phyloP scores from a whole-genome alignment of 2,888 invertebrate species.

The Spodoptera littoralis region DNA sequence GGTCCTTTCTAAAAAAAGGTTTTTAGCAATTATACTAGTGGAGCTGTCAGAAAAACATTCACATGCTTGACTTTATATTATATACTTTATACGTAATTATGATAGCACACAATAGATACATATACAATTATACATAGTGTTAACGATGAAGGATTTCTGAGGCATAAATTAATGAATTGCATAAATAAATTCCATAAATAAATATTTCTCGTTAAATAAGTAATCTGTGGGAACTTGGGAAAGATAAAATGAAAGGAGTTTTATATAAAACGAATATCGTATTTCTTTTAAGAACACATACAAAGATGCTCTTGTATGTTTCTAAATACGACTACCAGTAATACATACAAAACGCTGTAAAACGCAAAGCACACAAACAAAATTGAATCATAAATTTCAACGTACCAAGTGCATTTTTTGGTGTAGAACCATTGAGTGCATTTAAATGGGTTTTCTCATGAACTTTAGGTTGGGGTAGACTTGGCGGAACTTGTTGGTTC shows the following conservation, averaged over 20 bases:
- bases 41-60: conserved; percentile 35
- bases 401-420: conserved; percentile 84
- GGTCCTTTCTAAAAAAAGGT: conserved; percentile 25
- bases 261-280: conserved; percentile 3
- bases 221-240: no score
- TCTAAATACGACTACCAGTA: not conserved
- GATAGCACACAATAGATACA: no score
- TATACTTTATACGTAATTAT: no score
- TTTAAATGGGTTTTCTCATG: conserved; percentile 77
- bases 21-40: conserved; percentile 45
- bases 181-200: no score
- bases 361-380: conserved; percentile 41
- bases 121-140: no score
- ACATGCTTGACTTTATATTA: conserved; percentile 24
- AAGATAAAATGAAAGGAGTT: no score
- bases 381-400: conserved; percentile 58
- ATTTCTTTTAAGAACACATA: conserved; percentile 1
- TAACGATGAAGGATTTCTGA: no score
- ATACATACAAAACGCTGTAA: conserved; percentile 8
- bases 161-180: no score
- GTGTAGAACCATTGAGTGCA: conserved; percentile 82
- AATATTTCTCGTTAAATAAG: no score
- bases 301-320: not conserved
- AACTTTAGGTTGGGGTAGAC: conserved; percentile 73
- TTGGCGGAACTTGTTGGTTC: conserved; percentile 64